Percentiles rank a stretch among this genome's conserved stretches.
Conservation (phyloP, 2,888 invertebrate genomes). For the Atrina japonica region DNA sequence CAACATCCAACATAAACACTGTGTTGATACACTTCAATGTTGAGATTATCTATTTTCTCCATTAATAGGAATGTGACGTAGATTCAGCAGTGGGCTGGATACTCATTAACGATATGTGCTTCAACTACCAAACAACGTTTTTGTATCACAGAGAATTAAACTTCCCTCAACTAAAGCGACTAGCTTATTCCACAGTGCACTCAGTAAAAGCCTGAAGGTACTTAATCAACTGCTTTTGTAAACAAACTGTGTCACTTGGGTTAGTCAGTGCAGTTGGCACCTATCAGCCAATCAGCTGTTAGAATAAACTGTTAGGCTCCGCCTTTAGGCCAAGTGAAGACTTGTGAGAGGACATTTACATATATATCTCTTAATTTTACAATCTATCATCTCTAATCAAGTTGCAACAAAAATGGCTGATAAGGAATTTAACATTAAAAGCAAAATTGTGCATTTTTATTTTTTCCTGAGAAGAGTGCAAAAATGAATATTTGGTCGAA, state of each 20-base stretch:
- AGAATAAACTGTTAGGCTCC: conserved; percentile 28
- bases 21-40: no score
- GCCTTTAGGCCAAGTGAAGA: conserved; percentile 38
- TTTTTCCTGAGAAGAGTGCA: background rate
- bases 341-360: conserved; percentile 37
- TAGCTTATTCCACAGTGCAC: conserved; percentile 19
- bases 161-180: conserved; percentile 20
- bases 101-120: conserved; percentile 14
- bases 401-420: conserved; percentile 14
- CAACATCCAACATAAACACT: no score
- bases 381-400: conserved; percentile 40
- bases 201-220: conserved; percentile 24
- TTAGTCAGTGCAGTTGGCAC: conserved; percentile 67
- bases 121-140: conserved; percentile 8
- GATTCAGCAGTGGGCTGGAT: conserved; percentile 8
- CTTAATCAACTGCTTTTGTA: conserved; percentile 50
- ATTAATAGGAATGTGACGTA: conserved; percentile 2
- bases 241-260: conserved; percentile 66
- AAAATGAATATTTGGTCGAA: no score
- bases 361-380: conserved; percentile 41
- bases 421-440: conserved; percentile 2
- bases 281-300: conserved; percentile 62
- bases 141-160: conserved; percentile 23
- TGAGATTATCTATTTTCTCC: background rate
- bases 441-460: conserved; percentile 27